Conservation (phyloP, 2,888 invertebrate species). For the Embidobia sp. region DNA sequence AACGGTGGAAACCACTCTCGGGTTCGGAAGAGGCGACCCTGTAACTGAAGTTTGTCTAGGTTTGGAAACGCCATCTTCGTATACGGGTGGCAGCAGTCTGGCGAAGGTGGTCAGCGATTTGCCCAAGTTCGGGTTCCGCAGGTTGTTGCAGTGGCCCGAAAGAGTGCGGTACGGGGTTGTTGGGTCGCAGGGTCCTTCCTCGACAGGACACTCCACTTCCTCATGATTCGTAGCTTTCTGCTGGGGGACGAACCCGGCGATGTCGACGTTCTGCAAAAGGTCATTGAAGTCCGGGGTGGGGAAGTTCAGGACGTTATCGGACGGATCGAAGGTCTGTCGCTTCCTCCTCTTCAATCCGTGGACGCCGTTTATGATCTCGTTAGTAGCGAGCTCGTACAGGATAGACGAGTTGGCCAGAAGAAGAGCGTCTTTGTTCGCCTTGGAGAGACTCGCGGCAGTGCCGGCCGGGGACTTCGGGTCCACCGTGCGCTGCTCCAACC, state of each 20-base stretch:
- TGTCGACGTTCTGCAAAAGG: constrained; percentile 90
- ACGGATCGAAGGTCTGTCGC: constrained; percentile 87
- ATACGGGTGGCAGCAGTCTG: constrained; percentile 91
- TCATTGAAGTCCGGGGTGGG: constrained; percentile 88
- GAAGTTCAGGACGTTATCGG: constrained; percentile 83
- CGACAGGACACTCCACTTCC: constrained; percentile 88
- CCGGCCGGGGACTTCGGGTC: constrained; percentile 94
- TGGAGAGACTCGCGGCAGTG: constrained; percentile 94
- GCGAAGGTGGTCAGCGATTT: constrained; percentile 93
- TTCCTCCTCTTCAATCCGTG: constrained; percentile 83
- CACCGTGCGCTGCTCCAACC: constrained; percentile 84
- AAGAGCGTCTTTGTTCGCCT: constrained; percentile 92
- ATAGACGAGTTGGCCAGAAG: constrained; percentile 92
- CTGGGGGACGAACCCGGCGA: constrained; percentile 86
- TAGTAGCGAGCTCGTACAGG: constrained; percentile 92
- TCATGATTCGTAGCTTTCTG: constrained; percentile 84
- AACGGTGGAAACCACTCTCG: constrained; percentile 91
- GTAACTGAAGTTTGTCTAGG: constrained; percentile 89
- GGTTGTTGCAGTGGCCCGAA: constrained; percentile 94
- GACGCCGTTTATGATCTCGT: constrained; percentile 89
- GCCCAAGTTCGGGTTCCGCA: constrained; percentile 91
- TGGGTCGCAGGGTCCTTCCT: constrained; percentile 87
- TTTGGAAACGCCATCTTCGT: constrained; percentile 93
- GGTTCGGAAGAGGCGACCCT: constrained; percentile 91
- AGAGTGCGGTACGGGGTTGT: constrained; percentile 87